Evolutionary conservation across 2,797 vertebrate genomes (phyloP), one percentile per base, ranked within the genome.

Genomic region (Sus cebifrons): DNA sequence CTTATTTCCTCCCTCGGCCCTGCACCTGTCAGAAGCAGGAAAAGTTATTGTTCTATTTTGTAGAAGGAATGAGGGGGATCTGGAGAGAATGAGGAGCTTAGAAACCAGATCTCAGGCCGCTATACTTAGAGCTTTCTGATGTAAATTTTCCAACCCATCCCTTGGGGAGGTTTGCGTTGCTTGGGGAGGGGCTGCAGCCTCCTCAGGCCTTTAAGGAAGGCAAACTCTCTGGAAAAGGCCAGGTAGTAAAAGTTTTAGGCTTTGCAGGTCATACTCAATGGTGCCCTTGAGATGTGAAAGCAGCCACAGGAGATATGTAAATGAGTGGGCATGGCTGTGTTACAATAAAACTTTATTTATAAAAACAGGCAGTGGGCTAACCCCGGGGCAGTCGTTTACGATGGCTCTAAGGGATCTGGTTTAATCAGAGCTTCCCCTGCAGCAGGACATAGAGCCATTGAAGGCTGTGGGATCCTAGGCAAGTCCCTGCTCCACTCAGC

Each of bases 301-400:
- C 4, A 3, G 62, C n/a, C 58, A 3, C 2, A 23, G 54, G 36
- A 9, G 20, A 44, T n/a, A 29, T 21, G 29, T 58, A 74, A 52
- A 83, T 49, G 60, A 54, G n/a, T 17, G 25, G 40, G 17, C 0
- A 0, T 23, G 78, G 2, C 21, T 68, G 54, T 49, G 18, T 29
- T 40, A 71, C 21, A 40, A 73, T 44, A 64, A 78, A 94, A 71
- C 52, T 75, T 91, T 56, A 65, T 71, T 93, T 32, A 16, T 16
- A 40, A 62, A 68, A 62, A 14, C 44, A 78, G 67, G 7, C 16
- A 49, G 44, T 0, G 17, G 84, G 58, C 71, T 49, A 29, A 14
- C 1, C 21, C 5, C 4, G 2, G 0, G 11, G 13, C 64, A 73
- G 5, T 32, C 16, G 0, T 23, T 71, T 40, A 49, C 16, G 16